A percentile compares a stretch with the other conserved stretches of the same genome.
Evolutionary conservation across 2,797 vertebrate species (phyloP).

Genomic region (Clangula hyemalis): DNA sequence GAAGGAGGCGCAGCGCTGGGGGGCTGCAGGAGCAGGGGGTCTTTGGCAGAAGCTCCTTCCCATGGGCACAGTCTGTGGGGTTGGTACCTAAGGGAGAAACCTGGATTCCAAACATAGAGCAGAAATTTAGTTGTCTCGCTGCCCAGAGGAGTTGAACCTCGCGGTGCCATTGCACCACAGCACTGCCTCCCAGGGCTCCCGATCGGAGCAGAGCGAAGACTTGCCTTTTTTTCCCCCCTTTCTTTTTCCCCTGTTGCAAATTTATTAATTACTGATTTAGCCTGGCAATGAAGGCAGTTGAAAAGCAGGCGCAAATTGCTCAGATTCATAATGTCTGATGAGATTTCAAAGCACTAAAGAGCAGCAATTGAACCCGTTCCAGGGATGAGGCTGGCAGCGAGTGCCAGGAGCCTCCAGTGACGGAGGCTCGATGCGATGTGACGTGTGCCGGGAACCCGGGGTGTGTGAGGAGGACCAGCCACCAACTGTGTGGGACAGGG

Average conservation of each 20-base stretch:
- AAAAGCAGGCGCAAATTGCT: constrained; percentile 22
- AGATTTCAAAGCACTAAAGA: constrained; percentile 41
- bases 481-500: neutral
- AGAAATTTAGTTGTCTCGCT: too few relatives aligned
- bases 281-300: neutral
- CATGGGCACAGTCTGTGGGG: fast-evolving
- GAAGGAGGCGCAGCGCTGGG: fast-evolving
- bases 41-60: neutral
- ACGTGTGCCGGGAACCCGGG: neutral
- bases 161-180: too few relatives aligned
- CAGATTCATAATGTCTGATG: constrained; percentile 20
- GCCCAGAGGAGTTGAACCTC: neutral
- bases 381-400: neutral
- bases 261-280: constrained; percentile 50
- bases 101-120: neutral
- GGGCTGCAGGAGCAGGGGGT: neutral
- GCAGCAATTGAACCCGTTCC: neutral
- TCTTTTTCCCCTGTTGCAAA: neutral
- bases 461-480: neutral
- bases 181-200: neutral
- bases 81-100: neutral
- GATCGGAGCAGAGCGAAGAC: neutral
- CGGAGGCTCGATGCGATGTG: fast-evolving
- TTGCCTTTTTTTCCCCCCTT: neutral
- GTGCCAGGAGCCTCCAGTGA: neutral